Conservation (phyloP, 1,140 invertebrate species). For the Hyles euphorbiae region DNA sequence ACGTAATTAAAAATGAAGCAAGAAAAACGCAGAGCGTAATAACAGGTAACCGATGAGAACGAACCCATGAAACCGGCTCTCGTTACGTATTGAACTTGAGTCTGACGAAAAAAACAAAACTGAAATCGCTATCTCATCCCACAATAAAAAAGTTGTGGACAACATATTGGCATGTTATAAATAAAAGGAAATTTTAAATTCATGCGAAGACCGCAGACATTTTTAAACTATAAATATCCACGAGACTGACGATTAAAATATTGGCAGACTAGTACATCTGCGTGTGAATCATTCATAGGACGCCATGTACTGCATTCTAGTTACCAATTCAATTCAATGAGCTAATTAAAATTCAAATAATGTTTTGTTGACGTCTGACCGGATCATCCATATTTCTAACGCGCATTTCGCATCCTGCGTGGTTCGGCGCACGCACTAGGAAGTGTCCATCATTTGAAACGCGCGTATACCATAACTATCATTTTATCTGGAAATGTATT, state of each 20-base stretch:
- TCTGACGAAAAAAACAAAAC: conserved; percentile 20
- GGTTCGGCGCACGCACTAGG: conserved; percentile 49
- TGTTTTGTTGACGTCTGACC: conserved; percentile 48
- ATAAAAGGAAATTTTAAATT: background rate
- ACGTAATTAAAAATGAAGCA: conserved; percentile 30
- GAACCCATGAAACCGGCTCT: conserved; percentile 45
- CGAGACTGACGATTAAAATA: conserved; percentile 17
- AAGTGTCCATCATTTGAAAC: conserved; percentile 48
- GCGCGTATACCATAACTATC: too few relatives aligned
- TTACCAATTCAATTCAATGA: conserved; percentile 59
- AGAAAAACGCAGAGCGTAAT: conserved; percentile 39
- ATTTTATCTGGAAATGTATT: too few relatives aligned
- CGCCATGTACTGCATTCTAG: conserved; percentile 51
- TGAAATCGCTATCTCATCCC: conserved; percentile 14
- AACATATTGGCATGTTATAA: background rate
- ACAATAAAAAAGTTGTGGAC: conserved; percentile 7
- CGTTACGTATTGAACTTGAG: conserved; percentile 49
- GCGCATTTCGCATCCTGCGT: conserved; percentile 58
- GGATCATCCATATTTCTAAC: conserved; percentile 66
- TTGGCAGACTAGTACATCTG: conserved; percentile 15
- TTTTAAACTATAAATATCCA: conserved; percentile 20
- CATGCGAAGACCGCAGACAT: background rate
- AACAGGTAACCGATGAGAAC: conserved; percentile 32
- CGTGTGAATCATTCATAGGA: conserved; percentile 50
- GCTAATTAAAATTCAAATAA: conserved; percentile 65